Base-by-base conservation (phyloP, 2,113 vertebrate genomes). In the Odobenus rosmarus region DNA sequence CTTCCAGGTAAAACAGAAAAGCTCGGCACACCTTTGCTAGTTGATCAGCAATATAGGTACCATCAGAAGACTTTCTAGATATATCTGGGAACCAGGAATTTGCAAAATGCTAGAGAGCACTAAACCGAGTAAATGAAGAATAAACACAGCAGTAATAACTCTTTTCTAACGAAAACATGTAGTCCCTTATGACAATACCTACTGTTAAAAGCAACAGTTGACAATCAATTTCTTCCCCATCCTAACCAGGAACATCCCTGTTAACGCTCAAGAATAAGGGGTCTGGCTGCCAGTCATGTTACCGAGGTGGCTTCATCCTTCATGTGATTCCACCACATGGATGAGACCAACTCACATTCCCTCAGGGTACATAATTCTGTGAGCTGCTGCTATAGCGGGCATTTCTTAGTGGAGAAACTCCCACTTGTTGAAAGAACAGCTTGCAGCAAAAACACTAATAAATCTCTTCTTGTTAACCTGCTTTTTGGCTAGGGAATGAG, bases 401-500 rank as follows among this genome's bases (percentile, higher is more conserved):
- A 67, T 79, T 77, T 57, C 31, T 46, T 71, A 57, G 33, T 28
- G 67, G 42, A 5, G 4, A 90, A 0, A n/a, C 3, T 76, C 18
- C 15, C 46, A 82, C 23, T 39, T 89, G 7, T 67, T 51, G n/a
- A 97, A 71, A 90, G 26, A 94, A 95, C 0, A 89, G 7, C 4
- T 86, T 91, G 18, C 7, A 86, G 23, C 1, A 53, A 86, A 87
- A 82, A 62, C 21, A 14, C 2, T 53, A 33, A 71, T 31, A 85
- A 19, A 53, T 11, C 1, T 91, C 49, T 77, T 19, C 4, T 55
- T 91, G 36, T 79, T 69, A 16, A 46, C 24, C 39, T 42, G 59
- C 26, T 55, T 33, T 64, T 81, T 67, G 14, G 1, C 36, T 80
- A 64, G 7, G 7, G 31, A 62, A 36, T 49, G 84, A 51, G 3